Conservation (phyloP, 2,888 invertebrate species). For the Celastrina argiolus region DNA sequence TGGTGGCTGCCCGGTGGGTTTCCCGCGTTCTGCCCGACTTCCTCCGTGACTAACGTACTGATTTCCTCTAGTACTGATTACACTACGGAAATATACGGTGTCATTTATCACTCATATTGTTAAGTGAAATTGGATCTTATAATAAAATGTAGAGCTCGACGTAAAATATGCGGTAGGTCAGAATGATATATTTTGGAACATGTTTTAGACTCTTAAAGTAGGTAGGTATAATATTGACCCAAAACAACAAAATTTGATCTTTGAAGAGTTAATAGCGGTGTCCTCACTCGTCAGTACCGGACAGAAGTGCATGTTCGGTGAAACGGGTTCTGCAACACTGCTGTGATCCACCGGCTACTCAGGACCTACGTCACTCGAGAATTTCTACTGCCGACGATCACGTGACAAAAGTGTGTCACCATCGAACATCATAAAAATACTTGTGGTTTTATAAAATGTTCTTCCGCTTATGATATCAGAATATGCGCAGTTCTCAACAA, state of each 20-base stretch:
- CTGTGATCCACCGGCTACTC: background rate
- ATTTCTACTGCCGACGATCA: background rate
- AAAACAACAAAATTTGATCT: background rate
- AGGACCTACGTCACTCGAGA: background rate
- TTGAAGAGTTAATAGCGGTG: background rate
- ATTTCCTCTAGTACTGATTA: background rate
- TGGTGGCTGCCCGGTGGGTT: constrained; percentile 2
- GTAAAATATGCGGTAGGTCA: background rate
- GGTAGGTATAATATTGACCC: too few species aligned
- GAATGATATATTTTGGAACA: too few species aligned
- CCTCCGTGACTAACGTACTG: constrained; percentile 8
- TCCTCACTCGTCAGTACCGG: background rate
- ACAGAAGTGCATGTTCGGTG: background rate
- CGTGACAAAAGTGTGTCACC: background rate
- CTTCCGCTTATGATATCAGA: background rate
- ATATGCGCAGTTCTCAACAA: too few species aligned
- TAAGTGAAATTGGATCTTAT: background rate
- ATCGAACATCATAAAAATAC: background rate
- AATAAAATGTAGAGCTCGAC: background rate
- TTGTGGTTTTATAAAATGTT: background rate
- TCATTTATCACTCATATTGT: background rate
- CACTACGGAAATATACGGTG: background rate
- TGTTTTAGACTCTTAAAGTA: too few species aligned
- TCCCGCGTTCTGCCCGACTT: constrained; percentile 15
- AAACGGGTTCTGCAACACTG: background rate